Base-by-base conservation (phyloP, 1,140 invertebrate genomes). In the Drosophila tsacasi region DNA sequence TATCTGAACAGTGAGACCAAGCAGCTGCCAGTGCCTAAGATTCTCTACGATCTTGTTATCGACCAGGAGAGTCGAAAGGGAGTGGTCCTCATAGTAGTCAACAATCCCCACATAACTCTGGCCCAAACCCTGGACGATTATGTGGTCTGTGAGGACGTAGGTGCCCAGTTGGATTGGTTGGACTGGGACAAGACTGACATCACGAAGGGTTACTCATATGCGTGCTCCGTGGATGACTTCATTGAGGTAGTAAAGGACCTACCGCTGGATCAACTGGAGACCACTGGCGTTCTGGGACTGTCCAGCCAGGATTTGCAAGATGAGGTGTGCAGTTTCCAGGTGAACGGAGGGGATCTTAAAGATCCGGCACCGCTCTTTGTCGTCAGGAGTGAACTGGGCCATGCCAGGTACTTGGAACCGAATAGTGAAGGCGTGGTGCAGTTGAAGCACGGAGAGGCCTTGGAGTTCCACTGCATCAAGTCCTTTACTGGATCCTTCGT, bases 151-250 rank as follows among this genome's bases (percentile, higher is more conserved):
- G 79, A 86, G 23, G 94, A 95, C 92, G 85, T 95, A 13, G 93
- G 93, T n/a, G 73, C 84, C 0, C 81, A 91, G 59, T 84, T 95
- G 15, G 79, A 81, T 5, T 95, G 95, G 94, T 40, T 95, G 7
- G 83, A 81, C 19, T 95, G 94, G 94, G 61, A 89, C 2, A 85
- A 92, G 6, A 65, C 93, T 17, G 91, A 94, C 68, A 92, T 95
- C 13, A 84, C 82, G 7, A 73, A 93, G 12, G 96, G 96, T 0
- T 95, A 95, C 81, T 94, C 94, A 15, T 96, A 96, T 86, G 95
- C 95, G 40, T 96, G 96, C 81, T 91, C 93, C 6, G 93, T 96
- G 17, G 85, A 94, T 19, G 94, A 95, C 50, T 94, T 96, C 71
- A 93, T 94, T 30, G 92, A 87, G 55, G 80, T 90, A 3, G 93